phyloP scores from a whole-genome alignment of 37 sponge, comb jelly and placozoan species.

The Bolinopsis microptera region DNA sequence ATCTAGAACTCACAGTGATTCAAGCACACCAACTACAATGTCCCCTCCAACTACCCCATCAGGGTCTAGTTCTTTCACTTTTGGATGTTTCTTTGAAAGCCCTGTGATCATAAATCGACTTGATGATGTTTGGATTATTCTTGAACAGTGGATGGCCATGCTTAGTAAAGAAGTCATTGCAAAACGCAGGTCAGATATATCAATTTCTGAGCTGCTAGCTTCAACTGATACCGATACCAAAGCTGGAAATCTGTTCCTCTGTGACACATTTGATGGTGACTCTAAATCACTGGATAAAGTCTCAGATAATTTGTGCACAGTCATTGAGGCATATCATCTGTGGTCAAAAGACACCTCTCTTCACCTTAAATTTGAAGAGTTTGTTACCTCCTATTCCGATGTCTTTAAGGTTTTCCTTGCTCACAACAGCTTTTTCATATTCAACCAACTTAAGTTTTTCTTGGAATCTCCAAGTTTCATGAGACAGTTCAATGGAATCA shows the following conservation, averaged over 20 bases:
- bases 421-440: constrained; percentile 64
- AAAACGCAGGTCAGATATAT: constrained; percentile 55
- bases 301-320: constrained; percentile 53
- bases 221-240: constrained; percentile 38
- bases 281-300: constrained; percentile 28
- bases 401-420: constrained; percentile 63
- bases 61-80: not conserved
- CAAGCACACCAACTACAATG: not conserved
- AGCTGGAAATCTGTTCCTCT: constrained; percentile 49
- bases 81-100: constrained; percentile 43
- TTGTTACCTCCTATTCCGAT: constrained; percentile 45
- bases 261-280: constrained; percentile 63
- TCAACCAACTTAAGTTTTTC: constrained; percentile 55
- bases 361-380: constrained; percentile 11
- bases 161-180: not conserved
- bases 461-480: constrained; percentile 52
- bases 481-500: constrained; percentile 50
- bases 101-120: constrained; percentile 41
- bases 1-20: not conserved
- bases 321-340: constrained; percentile 59
- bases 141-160: constrained; percentile 45
- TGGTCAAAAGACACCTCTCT: constrained; percentile 37
- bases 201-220: constrained; percentile 51
- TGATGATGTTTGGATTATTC: constrained; percentile 62
- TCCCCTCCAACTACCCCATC: constrained; percentile 48